These are phyloP conservation scores for Dromiciops gliroides DNA, from an alignment of 2,113 vertebrate genomes.

Conservation along the genomic window DNA sequence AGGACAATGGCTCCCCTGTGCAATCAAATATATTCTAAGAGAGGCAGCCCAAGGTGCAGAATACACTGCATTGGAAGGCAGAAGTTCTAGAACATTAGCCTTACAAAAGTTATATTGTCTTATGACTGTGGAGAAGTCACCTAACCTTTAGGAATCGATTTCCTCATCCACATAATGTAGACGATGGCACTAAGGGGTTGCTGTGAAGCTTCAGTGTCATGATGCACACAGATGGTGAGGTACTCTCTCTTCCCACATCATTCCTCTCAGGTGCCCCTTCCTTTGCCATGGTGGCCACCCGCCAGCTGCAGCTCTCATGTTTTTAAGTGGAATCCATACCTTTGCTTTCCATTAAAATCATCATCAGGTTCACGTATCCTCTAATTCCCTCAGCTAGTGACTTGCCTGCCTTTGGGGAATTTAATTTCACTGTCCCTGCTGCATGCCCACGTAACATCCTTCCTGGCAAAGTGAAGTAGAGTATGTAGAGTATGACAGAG, in stretches of 20 bases:
- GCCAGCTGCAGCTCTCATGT: background rate
- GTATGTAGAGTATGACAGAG: background rate
- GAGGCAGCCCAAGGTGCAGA: background rate
- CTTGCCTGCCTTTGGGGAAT: no score
- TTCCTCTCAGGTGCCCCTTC: background rate
- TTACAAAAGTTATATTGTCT: background rate
- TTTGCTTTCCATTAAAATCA: background rate
- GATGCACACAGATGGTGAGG: background rate
- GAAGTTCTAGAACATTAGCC: background rate
- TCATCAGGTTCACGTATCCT: background rate
- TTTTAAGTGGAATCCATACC: background rate
- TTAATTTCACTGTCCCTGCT: no score
- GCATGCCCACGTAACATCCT: background rate
- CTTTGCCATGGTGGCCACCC: background rate
- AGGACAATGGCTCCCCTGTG: background rate
- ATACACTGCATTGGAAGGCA: background rate
- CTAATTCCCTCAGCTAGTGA: background rate
- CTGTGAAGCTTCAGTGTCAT: background rate
- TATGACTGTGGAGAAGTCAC: background rate
- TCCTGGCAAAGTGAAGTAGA: background rate
- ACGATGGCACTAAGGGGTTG: background rate
- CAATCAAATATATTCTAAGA: background rate
- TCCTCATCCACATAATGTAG: background rate
- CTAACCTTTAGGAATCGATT: background rate
- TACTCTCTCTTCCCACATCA: background rate